Evolutionary conservation across 2,797 vertebrate genomes (phyloP).

Genomic region (Sciurus carolinensis): DNA sequence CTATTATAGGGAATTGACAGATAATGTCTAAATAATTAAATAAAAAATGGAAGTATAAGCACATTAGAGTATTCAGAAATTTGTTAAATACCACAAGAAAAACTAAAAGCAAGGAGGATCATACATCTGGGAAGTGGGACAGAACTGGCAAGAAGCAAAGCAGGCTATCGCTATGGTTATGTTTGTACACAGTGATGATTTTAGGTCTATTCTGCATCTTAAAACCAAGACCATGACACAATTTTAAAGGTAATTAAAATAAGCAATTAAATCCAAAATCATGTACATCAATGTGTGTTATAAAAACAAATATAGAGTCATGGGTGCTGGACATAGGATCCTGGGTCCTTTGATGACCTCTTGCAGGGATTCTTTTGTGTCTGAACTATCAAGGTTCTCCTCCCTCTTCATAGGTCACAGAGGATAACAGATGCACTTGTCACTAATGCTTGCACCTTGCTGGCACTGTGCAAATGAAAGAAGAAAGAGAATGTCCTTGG

Average conservation of each 20-base stretch:
- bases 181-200: not conserved
- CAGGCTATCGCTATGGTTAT: not conserved
- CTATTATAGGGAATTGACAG: not conserved
- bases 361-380: not conserved
- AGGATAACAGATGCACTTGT: not conserved
- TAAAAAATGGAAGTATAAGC: not conserved
- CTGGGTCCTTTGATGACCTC: not conserved
- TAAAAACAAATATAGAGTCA: not conserved
- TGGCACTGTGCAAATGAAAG: accelerated
- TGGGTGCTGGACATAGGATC: accelerated
- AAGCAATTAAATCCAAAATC: not conserved
- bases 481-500: not conserved
- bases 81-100: not conserved
- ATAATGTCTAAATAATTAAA: not conserved
- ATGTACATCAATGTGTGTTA: not conserved
- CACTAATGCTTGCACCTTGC: accelerated
- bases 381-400: not conserved
- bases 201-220: not conserved
- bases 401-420: not conserved
- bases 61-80: not conserved
- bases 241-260: not conserved
- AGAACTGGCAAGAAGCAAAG: not conserved
- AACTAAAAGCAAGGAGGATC: not conserved
- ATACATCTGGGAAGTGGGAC: not conserved
- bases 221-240: not conserved